These are phyloP conservation scores for Zoanthus sociatus DNA, from an alignment of 92 coral and sea anemone species.

Conservation along the genomic window DNA sequence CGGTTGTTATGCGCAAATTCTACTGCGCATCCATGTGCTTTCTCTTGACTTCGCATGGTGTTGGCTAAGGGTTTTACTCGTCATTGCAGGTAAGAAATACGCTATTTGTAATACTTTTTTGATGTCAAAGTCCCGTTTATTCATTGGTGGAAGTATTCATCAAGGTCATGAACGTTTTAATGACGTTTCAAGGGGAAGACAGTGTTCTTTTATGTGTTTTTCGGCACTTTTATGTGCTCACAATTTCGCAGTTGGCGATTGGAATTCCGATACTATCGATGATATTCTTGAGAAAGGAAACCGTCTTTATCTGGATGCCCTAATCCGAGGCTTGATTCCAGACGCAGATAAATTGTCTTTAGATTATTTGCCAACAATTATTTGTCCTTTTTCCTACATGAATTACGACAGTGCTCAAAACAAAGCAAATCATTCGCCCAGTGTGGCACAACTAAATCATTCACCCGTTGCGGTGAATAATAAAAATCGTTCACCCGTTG, in stretches of 20 bases:
- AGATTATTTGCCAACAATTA: conserved; percentile 2
- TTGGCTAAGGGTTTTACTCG: not conserved
- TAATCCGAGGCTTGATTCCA: conserved; percentile 2
- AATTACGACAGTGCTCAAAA: not conserved
- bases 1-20: not conserved
- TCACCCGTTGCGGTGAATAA: conserved; percentile 3
- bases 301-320: not conserved
- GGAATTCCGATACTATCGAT: conserved; percentile 4
- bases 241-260: not conserved
- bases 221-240: conserved; percentile 29
- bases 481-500: not conserved
- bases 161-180: too few species aligned
- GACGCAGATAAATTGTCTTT: conserved; percentile 1
- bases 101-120: not conserved
- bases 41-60: conserved; percentile 12
- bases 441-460: conserved; percentile 1
- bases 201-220: too few species aligned
- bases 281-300: conserved; percentile 6
- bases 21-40: conserved; percentile 27
- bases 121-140: conserved; percentile 20
- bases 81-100: conserved; percentile 3
- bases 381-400: not conserved
- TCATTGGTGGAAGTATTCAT: conserved; percentile 1
- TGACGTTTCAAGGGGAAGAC: too few species aligned
- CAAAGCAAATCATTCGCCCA: conserved; percentile 2